Evolutionary conservation across 2,888 invertebrate species (phyloP), one percentile per base, ranked within the genome.

Genomic region (Mythimna vitellina): DNA sequence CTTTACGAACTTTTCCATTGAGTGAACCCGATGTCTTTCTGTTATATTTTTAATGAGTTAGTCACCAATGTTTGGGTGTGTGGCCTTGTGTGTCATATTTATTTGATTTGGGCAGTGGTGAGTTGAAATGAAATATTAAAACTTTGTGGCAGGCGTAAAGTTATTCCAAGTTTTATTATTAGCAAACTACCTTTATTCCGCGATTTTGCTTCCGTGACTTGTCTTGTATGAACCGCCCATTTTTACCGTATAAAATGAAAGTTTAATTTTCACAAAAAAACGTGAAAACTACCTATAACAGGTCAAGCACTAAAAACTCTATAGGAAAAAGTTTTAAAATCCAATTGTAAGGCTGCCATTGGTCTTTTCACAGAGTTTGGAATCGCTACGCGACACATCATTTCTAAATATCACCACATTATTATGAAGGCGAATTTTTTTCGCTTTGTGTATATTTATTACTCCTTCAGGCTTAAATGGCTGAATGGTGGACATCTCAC

Each of bases 1-100:
- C 60, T 75, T 65, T 20, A 17, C 14, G 17, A 80, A 76, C 54
- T 79, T 65, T 62, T 54, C 49, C 49, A 62, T 54, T n/a, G 57
- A 74, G 57, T 65, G 56, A 60, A 66, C n/a, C n/a, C 42, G 60
- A 74, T 74, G 46, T 25, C 53, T 35, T 66, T 66, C 66, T 70
- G 53, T 66, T 74, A 70, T 69, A 63, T 79, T 78, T 78, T 74
- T 70, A 70, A 78, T 78, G 69, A 79, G 80, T 70, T 79, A 22
- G 54, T 46, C 38, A 29, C 38, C 38, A 63, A 29, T 66, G 65
- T 78, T 57, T 29, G 17, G 20, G 12, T 20, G 35, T 42, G 65
- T 14, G 70, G 49, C 46, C 20, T 9, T 10, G 12, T 25, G 22
- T 60, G 70, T 64, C 63, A 66, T n/a, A 63, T 54, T 49, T 61